Evolutionary conservation across 1,140 invertebrate species (phyloP).

Genomic region (Caenorhabditis inopinata): DNA sequence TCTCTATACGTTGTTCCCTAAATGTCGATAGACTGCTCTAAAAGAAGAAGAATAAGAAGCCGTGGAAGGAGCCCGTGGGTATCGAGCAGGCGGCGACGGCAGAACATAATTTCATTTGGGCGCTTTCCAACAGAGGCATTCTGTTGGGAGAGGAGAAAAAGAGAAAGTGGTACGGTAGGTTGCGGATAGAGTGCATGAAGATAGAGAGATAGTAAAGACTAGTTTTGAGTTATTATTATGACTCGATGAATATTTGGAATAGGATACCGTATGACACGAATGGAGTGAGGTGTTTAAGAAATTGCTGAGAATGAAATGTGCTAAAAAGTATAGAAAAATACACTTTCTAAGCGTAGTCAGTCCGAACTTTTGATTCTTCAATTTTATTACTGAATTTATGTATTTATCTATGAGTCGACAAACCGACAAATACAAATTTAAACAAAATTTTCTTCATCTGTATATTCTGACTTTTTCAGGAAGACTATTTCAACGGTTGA

Average conservation of each 20-base stretch:
- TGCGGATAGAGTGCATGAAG: neutral
- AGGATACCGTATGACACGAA: neutral
- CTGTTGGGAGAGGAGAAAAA: neutral
- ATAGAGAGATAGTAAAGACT: neutral
- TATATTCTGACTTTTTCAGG: too few species aligned
- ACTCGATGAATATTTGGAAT: neutral
- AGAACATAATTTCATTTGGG: constrained; percentile 31
- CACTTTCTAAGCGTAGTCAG: too few species aligned
- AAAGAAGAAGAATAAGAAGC: neutral
- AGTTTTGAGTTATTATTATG: neutral
- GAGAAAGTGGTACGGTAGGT: constrained; percentile 28
- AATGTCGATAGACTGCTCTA: constrained; percentile 22
- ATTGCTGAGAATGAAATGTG: too few species aligned
- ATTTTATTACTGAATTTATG: too few species aligned
- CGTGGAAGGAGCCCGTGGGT: neutral
- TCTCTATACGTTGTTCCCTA: neutral
- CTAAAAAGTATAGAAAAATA: too few species aligned
- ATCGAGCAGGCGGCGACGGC: constrained; percentile 16
- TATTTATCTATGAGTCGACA: too few species aligned
- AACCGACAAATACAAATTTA: too few species aligned
- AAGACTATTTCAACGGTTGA: too few species aligned
- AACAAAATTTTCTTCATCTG: too few species aligned
- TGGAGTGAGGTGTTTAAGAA: too few species aligned
- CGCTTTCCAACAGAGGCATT: constrained; percentile 12
- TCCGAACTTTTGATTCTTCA: too few species aligned